These are phyloP conservation scores for Trididemnum clinides DNA, from an alignment of 23 tunicate genomes.

Conservation along the genomic window DNA sequence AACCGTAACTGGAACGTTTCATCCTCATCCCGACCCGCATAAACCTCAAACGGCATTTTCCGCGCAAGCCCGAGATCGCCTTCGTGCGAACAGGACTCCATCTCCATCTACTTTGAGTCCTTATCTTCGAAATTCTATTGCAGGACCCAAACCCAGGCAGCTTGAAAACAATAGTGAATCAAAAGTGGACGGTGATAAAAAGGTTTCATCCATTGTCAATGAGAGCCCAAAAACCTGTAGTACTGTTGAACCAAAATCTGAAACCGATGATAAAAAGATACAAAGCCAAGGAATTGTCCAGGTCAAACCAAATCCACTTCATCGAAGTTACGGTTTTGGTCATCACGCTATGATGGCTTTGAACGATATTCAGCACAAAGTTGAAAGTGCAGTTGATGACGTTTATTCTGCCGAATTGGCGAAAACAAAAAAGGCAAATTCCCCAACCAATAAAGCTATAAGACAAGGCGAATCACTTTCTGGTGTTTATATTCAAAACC, in stretches of 20 bases:
- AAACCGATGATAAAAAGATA: too few relatives aligned
- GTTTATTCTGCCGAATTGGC: background rate
- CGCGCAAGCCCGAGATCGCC: conserved; percentile 51
- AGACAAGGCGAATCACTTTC: background rate
- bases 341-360: background rate
- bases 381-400: background rate
- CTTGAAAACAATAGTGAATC: background rate
- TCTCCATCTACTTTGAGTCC: background rate
- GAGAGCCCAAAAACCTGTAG: too few relatives aligned
- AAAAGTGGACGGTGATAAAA: background rate
- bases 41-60: conserved; percentile 59
- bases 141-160: too few relatives aligned
- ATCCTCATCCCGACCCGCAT: conserved; percentile 66
- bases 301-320: background rate
- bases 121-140: background rate
- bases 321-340: background rate
- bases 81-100: background rate
- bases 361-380: background rate
- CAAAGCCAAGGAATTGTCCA: too few relatives aligned
- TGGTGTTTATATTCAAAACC: background rate
- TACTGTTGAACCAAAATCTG: too few relatives aligned
- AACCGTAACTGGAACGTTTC: conserved; percentile 57
- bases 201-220: background rate
- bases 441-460: background rate
- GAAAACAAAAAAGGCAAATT: background rate